A percentile compares a stretch with the other conserved stretches of the same genome.
phyloP scores from a whole-genome alignment of 1,140 invertebrate genomes.

The Lysiphlebus fabarum region DNA sequence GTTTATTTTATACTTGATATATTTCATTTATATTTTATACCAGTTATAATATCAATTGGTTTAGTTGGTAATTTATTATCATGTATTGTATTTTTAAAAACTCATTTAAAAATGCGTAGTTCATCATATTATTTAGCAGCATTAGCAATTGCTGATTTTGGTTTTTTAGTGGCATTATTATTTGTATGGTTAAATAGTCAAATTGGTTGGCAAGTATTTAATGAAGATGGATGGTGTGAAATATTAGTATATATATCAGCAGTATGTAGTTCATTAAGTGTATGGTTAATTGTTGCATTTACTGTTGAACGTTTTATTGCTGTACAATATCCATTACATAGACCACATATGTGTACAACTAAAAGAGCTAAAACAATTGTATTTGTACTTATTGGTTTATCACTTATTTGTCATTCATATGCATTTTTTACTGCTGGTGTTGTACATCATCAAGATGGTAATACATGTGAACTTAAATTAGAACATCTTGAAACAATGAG shows the following conservation, averaged over 20 bases:
- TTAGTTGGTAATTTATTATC: conserved; percentile 59
- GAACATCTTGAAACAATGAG: conserved; percentile 54
- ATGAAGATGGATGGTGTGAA: conserved; percentile 60
- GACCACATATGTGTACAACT: conserved; percentile 64
- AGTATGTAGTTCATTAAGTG: conserved; percentile 60
- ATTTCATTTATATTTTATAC: conserved; percentile 57
- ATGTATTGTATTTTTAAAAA: conserved; percentile 59
- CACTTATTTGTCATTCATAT: conserved; percentile 56
- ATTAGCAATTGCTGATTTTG: conserved; percentile 57
- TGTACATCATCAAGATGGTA: conserved; percentile 20
- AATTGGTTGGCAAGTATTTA: conserved; percentile 54
- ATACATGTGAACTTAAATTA: conserved; percentile 49
- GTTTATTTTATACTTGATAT: conserved; percentile 51
- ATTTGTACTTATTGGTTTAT: conserved; percentile 45
- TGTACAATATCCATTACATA: conserved; percentile 63
- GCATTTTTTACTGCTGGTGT: conserved; percentile 55
- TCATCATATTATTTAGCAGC: conserved; percentile 63
- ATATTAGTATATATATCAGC: conserved; percentile 58
- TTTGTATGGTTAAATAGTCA: conserved; percentile 58
- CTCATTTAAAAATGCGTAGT: conserved; percentile 57
- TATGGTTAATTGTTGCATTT: conserved; percentile 65
- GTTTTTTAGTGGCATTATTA: conserved; percentile 55
- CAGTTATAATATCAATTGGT: conserved; percentile 57
- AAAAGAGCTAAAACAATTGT: conserved; percentile 60
- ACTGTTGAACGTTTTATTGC: conserved; percentile 66